Conservation (phyloP, 2,888 invertebrate species). For the Philhelius pedissequus region DNA sequence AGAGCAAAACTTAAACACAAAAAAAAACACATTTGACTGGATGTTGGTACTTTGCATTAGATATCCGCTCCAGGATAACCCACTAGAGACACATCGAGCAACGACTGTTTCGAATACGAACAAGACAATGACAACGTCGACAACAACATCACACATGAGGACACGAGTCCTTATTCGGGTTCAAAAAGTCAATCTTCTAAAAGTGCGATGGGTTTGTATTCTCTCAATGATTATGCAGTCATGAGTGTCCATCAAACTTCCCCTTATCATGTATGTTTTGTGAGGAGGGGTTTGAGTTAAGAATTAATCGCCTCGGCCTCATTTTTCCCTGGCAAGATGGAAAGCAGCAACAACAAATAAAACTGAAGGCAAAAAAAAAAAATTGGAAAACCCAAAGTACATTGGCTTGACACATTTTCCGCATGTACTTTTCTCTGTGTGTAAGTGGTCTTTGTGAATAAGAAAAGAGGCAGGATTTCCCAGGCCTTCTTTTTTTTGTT, state of each 20-base stretch:
- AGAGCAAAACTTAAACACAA: background rate
- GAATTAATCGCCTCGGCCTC: conserved; percentile 54
- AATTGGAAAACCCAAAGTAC: conserved; percentile 50
- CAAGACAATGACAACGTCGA: background rate
- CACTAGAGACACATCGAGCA: conserved; percentile 30
- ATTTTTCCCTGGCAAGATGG: conserved; percentile 35
- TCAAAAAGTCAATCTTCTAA: conserved; percentile 54
- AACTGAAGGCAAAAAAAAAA: background rate
- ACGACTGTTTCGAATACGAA: background rate
- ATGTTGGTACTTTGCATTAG: conserved; percentile 50
- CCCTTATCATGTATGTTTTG: conserved; percentile 2
- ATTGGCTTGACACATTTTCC: conserved; percentile 68
- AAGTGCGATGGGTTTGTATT: background rate
- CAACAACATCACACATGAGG: conserved; percentile 13
- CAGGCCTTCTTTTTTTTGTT: conserved; percentile 12
- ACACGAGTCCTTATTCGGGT: conserved; percentile 44
- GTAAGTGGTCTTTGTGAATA: conserved; percentile 46
- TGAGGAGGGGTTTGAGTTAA: background rate
- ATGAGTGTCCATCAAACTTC: conserved; percentile 63
- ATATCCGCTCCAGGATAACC: conserved; percentile 26
- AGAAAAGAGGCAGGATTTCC: conserved; percentile 18
- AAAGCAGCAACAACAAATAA: background rate
- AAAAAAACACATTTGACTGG: conserved; percentile 26
- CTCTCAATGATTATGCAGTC: conserved; percentile 54
- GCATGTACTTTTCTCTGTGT: conserved; percentile 62